Percentiles rank a stretch among this genome's conserved stretches.
Conservation (phyloP, 2,113 vertebrate species). For the Sceloporus undulatus region DNA sequence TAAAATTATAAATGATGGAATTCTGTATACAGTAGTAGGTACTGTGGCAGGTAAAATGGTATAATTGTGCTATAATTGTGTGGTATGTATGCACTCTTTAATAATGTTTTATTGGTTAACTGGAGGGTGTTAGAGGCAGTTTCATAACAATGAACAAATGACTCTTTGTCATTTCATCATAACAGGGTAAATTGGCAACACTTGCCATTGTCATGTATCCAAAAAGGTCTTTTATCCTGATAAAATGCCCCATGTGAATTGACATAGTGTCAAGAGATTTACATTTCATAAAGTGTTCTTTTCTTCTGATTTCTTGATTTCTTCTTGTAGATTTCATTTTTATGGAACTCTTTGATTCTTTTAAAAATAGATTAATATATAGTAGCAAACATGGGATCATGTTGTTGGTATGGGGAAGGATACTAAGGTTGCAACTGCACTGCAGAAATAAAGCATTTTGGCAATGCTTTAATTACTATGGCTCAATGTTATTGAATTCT, state of each 20-base stretch:
- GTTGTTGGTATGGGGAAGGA: slow-evolving; percentile 13
- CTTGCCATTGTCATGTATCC: background rate
- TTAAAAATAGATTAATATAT: background rate
- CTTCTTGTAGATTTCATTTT: background rate
- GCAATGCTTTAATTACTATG: no score
- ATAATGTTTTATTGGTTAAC: no score
- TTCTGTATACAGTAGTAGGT: no score
- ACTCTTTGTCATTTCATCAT: no score
- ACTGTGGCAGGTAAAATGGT: no score
- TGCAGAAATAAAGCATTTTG: no score
- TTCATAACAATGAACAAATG: no score
- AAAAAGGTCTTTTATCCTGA: background rate
- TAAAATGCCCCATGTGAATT: background rate
- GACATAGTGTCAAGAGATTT: background rate
- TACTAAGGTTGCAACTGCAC: slow-evolving; percentile 1
- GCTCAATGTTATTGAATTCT: no score
- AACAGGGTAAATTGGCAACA: background rate
- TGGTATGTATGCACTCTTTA: no score
- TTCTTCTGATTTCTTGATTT: background rate
- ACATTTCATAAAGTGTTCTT: background rate
- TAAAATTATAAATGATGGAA: no score
- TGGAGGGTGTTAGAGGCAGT: no score
- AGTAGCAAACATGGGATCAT: background rate
- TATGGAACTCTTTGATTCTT: background rate
- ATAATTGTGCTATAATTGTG: no score